Evolutionary conservation across 2,797 vertebrate genomes (phyloP), one percentile per base, ranked within the genome.

Genomic region (Leuciscus waleckii): DNA sequence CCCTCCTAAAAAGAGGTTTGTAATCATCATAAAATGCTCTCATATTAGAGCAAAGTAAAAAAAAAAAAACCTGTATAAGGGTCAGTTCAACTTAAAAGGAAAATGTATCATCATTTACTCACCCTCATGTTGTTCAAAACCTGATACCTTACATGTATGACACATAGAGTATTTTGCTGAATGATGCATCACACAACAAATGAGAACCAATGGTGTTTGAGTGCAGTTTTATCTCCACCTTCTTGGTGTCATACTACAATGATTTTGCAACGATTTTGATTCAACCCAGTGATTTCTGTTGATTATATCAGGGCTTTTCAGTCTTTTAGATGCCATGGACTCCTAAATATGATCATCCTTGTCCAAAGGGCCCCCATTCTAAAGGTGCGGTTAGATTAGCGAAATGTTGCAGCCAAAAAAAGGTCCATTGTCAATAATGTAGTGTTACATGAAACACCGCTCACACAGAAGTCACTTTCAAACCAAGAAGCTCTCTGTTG

Each of bases 1-100:
- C 9, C 16, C n/a, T 29, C 13, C 46, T 69, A 70, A 81, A 58
- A 81, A 19, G 14, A 58, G 23, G 49, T 37, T 56, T 58, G 35
- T 73, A 61, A 61, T 82, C 51, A 70, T 81, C 41, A 67, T 51
- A 13, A 49, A 35, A 68, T 43, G 58, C 29, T 80, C 51, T 80
- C 41, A 49, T 65, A 46, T 79, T 68, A n/a, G 26, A 23, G 3
- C 19, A 13, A 32, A 49, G 19, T 23, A n/a, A 7, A 54, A 63
- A 63, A 46, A 46, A 63, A 63, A 63, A 11, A 49, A n/a, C 54
- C 35, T 0, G 1, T 65, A 67, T 46, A 79, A 32, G 26, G 37
- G 58, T 79, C 63, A 39, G 56, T 19, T 32, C 58, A 65, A 14
- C 70, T 37, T 29, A 41, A 63, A 79, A 63, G 37, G 37, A 29